Percentiles rank a stretch among this genome's conserved stretches.
These are phyloP conservation scores for Acropternis orthonyx DNA, from an alignment of 2,797 vertebrate genomes.

Conservation along the genomic window DNA sequence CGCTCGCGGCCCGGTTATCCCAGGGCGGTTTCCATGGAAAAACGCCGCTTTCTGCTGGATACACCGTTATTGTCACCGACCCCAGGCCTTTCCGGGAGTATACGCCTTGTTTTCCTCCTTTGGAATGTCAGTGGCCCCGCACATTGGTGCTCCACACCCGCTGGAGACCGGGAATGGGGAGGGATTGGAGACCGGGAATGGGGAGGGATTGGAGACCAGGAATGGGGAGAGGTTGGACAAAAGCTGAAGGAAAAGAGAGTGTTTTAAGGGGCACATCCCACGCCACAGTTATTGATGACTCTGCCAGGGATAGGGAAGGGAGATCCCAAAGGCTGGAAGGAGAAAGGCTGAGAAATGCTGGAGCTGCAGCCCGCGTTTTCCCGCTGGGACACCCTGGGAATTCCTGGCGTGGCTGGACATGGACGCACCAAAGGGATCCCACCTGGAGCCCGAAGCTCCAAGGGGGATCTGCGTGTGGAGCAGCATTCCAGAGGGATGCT, in stretches of 20 bases:
- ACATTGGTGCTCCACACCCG: accelerated
- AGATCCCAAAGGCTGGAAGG: not conserved
- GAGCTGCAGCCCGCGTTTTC: not conserved
- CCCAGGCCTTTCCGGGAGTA: too few relatives aligned
- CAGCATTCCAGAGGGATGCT: not conserved
- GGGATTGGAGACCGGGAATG: too few relatives aligned
- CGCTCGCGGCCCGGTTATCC: too few relatives aligned
- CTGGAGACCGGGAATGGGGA: accelerated
- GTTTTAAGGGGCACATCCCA: accelerated
- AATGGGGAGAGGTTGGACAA: too few relatives aligned
- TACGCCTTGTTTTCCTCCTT: accelerated
- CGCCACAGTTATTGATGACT: not conserved
- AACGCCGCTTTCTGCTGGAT: accelerated
- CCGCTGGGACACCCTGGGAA: accelerated
- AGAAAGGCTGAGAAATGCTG: not conserved
- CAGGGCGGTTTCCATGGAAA: not conserved
- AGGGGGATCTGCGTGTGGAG: accelerated
- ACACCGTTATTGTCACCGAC: accelerated
- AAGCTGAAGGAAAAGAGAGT: not conserved
- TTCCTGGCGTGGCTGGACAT: accelerated
- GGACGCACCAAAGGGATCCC: not conserved
- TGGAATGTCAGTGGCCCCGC: accelerated
- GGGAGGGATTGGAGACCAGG: too few relatives aligned
- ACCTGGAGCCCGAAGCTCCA: not conserved
- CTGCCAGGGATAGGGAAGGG: not conserved